These are phyloP conservation scores for Oophaga pumilio DNA, from an alignment of 2,113 vertebrate genomes.

Conservation along the genomic window DNA sequence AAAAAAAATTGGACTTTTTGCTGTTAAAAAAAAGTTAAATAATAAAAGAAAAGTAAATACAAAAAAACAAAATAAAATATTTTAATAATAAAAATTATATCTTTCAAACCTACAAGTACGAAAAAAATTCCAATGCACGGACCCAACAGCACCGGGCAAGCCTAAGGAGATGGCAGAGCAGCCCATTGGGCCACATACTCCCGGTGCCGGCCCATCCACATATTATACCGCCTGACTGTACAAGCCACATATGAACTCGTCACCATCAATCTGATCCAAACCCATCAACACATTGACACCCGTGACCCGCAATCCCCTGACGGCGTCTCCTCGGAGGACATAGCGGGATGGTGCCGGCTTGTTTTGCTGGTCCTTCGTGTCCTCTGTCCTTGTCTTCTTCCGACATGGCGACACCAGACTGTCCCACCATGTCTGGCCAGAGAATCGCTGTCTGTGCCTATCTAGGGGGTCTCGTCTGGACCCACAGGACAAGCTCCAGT, in stretches of 20 bases:
- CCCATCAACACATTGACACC: not conserved
- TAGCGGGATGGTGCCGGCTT: not conserved
- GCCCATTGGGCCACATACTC: too few species aligned
- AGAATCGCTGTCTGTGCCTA: conserved; percentile 60
- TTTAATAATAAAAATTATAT: too few species aligned
- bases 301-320: not conserved
- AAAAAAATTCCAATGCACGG: too few species aligned
- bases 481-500: conserved; percentile 51
- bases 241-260: not conserved
- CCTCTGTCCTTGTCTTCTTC: conserved; percentile 29
- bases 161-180: too few species aligned
- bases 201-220: too few species aligned
- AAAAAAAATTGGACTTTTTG: too few species aligned
- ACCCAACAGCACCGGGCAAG: too few species aligned
- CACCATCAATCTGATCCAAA: not conserved
- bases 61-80: too few species aligned
- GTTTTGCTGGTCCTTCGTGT: conserved; percentile 7
- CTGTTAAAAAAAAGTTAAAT: too few species aligned
- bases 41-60: too few species aligned
- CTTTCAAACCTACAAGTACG: too few species aligned
- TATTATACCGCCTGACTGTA: not conserved
- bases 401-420: rapidly evolving
- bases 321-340: not conserved
- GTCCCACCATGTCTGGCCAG: conserved; percentile 39
- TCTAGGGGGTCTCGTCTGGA: conserved; percentile 27